Percentiles rank a stretch among this genome's conserved stretches.
phyloP scores from a whole-genome alignment of 2,888 invertebrate genomes.

The Pandemis heparana region DNA sequence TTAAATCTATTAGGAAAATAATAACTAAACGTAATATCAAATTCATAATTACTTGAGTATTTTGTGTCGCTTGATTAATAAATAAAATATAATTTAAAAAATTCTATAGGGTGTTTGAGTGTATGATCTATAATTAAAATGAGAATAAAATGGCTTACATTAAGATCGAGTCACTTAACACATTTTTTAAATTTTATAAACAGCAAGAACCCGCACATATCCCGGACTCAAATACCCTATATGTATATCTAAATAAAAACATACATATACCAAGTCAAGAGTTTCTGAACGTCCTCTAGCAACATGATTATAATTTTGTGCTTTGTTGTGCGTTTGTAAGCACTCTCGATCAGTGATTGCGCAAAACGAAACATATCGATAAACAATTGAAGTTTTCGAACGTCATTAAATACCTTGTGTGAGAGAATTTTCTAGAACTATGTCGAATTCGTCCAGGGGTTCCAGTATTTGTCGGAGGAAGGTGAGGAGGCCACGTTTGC shows the following conservation, averaged over 20 bases:
- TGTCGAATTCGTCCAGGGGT: constrained; percentile 95
- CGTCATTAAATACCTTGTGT: constrained; percentile 84
- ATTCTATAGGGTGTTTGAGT: neutral
- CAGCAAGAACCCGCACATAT: neutral
- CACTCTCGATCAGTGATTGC: neutral
- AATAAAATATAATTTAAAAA: constrained; percentile 11
- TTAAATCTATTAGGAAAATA: constrained; percentile 59
- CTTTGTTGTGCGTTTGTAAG: constrained; percentile 20
- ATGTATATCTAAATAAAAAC: neutral
- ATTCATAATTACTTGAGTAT: constrained; percentile 62
- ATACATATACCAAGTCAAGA: neutral
- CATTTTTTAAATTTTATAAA: neutral
- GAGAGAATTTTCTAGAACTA: constrained; percentile 94
- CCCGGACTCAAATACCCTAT: neutral
- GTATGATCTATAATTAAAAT: neutral
- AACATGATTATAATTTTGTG: constrained; percentile 13
- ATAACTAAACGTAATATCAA: constrained; percentile 65
- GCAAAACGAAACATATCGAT: neutral
- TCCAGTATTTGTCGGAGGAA: constrained; percentile 96
- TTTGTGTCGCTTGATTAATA: constrained; percentile 48
- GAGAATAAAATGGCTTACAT: neutral
- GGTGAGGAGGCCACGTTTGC: constrained; percentile 93
- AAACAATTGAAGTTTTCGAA: neutral
- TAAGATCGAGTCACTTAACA: neutral
- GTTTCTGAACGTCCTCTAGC: neutral